Percentiles rank a stretch among this genome's conserved stretches.
These are phyloP conservation scores for Machimus rusticus DNA, from an alignment of 2,888 invertebrate species.

Conservation along the genomic window DNA sequence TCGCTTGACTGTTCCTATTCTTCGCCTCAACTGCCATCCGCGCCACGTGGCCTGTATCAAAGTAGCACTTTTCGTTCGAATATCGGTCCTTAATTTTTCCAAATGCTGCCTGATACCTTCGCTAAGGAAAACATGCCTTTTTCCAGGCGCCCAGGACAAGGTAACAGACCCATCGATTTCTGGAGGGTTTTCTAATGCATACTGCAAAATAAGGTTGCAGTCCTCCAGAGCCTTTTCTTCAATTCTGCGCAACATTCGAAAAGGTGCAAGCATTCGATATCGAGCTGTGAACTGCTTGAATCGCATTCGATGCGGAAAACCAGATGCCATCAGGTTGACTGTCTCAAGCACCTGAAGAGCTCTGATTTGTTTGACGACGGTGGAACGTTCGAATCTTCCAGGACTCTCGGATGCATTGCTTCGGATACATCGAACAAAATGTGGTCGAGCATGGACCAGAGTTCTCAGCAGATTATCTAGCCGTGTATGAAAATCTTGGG, in stretches of 20 bases:
- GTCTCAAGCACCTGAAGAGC: constrained; percentile 93
- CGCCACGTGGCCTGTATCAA: constrained; percentile 86
- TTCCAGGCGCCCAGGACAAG: constrained; percentile 89
- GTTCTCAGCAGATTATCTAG: constrained; percentile 91
- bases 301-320: constrained; percentile 93
- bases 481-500: constrained; percentile 94
- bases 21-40: constrained; percentile 75
- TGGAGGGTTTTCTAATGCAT: constrained; percentile 71
- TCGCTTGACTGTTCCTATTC: constrained; percentile 68
- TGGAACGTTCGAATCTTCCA: constrained; percentile 83
- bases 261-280: constrained; percentile 86
- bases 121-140: constrained; percentile 92
- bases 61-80: constrained; percentile 81
- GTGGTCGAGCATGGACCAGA: constrained; percentile 90
- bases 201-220: constrained; percentile 77
- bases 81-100: constrained; percentile 81
- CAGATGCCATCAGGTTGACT: constrained; percentile 93
- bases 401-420: constrained; percentile 84
- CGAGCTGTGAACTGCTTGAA: constrained; percentile 90
- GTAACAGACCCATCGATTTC: constrained; percentile 68
- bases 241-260: constrained; percentile 70
- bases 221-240: constrained; percentile 80
- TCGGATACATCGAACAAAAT: constrained; percentile 92
- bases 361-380: constrained; percentile 87
- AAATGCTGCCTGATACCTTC: constrained; percentile 91